Base-by-base conservation (phyloP, 2,113 vertebrate species). In the Sturnus vulgaris region DNA sequence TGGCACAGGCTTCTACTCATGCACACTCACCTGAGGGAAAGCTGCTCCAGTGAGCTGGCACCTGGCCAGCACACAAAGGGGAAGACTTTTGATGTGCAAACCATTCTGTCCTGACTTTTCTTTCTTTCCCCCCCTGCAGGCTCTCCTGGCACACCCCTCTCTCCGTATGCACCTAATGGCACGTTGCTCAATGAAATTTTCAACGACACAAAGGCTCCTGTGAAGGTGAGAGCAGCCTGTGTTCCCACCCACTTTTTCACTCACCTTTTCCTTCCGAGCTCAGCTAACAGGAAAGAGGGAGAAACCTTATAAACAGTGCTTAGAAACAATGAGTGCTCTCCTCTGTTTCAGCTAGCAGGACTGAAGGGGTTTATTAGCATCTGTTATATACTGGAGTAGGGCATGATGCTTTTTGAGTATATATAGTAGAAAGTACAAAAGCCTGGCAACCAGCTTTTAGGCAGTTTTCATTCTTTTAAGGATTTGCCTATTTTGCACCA, bases 141-240 rank as follows among this genome's bases (percentile, higher is more conserved):
- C 12, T 31, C 92, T 65, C 64, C 95, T 15, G 70, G 30, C 25
- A n/a, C 86, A 52, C 76, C 93, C 8, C 27, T 82, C 1, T n/a
- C 79, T 61, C 73, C 95, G 0, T 77, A 92, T 14, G 61, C 86
- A 31, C 88, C 96, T 37, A 97, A 94, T 2, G 94, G 96, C 44
- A 97, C 90, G 1, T 7, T 97, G 44, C 92, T 97, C 25, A 98
- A 97, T 0, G 95, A 98, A 49, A 95, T 94, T 33, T 85, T 94
- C 15, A 97, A 97, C 0, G 97, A 94, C 60, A 98, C 95, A 8
- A 97, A 92, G 87, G 92, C 82, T 22, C 89, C 95, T 31, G 84
- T 96, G 80, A 97, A 97, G 97, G 98, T 99, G 90, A 97, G 91
- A 11, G 65, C 40, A 7, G 33, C 30, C 42, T 63, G 5, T 61